These are phyloP conservation scores for Agrilus planipennis DNA, from an alignment of 1,140 invertebrate species.

Conservation along the genomic window DNA sequence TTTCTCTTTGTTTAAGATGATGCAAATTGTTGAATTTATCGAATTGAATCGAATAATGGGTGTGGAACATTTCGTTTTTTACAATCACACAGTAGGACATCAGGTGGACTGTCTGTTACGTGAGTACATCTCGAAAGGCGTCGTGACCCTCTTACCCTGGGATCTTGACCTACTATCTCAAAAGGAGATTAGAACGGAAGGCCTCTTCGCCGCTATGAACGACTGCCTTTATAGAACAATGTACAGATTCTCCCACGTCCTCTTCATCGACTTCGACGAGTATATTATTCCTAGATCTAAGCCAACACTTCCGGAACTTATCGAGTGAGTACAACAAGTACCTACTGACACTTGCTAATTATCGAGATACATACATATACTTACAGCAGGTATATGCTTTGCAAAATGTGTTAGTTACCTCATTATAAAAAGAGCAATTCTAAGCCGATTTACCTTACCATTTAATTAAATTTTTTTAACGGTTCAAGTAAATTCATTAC, in stretches of 20 bases:
- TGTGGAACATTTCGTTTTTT: slow-evolving; percentile 80
- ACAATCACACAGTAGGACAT: slow-evolving; percentile 77
- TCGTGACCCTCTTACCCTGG: slow-evolving; percentile 79
- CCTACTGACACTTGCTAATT: no score
- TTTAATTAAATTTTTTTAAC: no score
- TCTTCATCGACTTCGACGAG: slow-evolving; percentile 85
- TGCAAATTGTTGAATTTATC: slow-evolving; percentile 84
- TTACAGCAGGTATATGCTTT: no score
- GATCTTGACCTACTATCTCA: slow-evolving; percentile 79
- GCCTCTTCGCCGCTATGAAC: slow-evolving; percentile 82
- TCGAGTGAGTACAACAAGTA: slow-evolving; percentile 45
- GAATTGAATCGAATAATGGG: slow-evolving; percentile 81
- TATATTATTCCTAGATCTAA: slow-evolving; percentile 75
- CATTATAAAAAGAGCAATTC: no score
- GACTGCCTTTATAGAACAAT: slow-evolving; percentile 88
- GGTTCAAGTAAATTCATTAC: no score
- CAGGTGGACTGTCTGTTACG: slow-evolving; percentile 63
- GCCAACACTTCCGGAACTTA: slow-evolving; percentile 50
- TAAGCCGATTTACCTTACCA: neutral
- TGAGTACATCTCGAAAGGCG: slow-evolving; percentile 37
- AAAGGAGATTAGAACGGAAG: slow-evolving; percentile 84
- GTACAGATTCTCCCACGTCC: slow-evolving; percentile 65
- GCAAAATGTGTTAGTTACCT: no score
- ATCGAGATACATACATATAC: no score
- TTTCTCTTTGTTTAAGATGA: slow-evolving; percentile 37